A percentile compares a stretch with the other conserved stretches of the same genome.
Conservation (phyloP, 2,888 invertebrate species). For the Morpho deidamia region DNA sequence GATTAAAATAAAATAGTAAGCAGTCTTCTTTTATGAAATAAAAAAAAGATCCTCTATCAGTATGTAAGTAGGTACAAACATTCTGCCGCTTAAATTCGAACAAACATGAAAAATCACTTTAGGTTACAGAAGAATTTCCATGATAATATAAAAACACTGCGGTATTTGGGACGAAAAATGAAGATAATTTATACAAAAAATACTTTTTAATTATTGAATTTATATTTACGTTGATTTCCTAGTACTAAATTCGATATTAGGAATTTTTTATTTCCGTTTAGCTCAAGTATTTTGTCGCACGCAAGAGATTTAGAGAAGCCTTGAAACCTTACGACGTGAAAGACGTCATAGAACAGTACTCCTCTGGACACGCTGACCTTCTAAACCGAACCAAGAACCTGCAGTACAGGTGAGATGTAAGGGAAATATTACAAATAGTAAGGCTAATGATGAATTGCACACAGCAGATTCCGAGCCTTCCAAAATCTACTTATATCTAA, state of each 20-base stretch:
- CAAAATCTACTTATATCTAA: too few species aligned
- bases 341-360: constrained; percentile 97
- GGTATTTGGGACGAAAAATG: too few species aligned
- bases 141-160: too few species aligned
- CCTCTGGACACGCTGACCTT: constrained; percentile 94
- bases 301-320: constrained; percentile 96
- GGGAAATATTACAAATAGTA: too few species aligned
- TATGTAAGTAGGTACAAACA: constrained; percentile 26
- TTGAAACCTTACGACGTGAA: constrained; percentile 97
- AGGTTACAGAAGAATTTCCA: background rate
- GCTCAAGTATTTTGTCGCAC: constrained; percentile 96
- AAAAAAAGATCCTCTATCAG: constrained; percentile 3
- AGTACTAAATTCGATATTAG: constrained; percentile 23
- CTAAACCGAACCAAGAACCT: constrained; percentile 94
- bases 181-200: too few species aligned
- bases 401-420: constrained; percentile 84
- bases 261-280: constrained; percentile 76
- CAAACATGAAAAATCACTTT: constrained; percentile 7
- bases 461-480: too few species aligned
- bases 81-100: constrained; percentile 10
- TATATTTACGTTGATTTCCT: background rate
- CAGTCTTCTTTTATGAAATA: background rate
- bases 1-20: constrained; percentile 2
- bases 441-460: too few species aligned
- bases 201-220: too few species aligned